Evolutionary conservation across 2,797 vertebrate species (phyloP).

Genomic region (Oryzias dopingdopingensis): DNA sequence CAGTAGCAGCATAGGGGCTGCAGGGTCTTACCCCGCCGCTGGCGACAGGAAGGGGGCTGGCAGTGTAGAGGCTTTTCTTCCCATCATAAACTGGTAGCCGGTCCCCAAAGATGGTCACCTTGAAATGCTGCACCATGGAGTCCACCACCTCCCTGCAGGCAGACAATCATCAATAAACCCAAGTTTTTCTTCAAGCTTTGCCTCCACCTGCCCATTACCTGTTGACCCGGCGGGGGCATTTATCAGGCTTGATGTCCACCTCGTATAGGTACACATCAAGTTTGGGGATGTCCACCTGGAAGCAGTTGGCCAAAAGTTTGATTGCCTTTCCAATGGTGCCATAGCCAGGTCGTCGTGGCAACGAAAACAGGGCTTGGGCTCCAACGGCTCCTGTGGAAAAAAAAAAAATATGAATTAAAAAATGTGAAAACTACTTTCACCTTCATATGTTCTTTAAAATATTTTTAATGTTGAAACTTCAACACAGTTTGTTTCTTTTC

Average conservation of each 20-base stretch:
- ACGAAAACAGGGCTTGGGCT: constrained; percentile 89
- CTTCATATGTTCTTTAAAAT: too few relatives aligned
- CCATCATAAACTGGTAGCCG: constrained; percentile 96
- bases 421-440: too few relatives aligned
- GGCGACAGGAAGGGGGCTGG: constrained; percentile 92
- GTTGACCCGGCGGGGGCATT: constrained; percentile 97
- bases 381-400: constrained; percentile 83
- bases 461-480: too few relatives aligned
- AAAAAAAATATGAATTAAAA: neutral
- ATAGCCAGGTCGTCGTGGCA: constrained; percentile 96
- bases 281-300: constrained; percentile 99
- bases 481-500: too few relatives aligned
- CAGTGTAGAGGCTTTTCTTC: constrained; percentile 96
- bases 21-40: constrained; percentile 82
- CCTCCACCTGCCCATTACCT: constrained; percentile 72
- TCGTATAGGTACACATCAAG: constrained; percentile 98
- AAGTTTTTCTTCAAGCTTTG: too few relatives aligned
- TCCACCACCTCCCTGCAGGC: constrained; percentile 92
- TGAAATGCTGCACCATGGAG: constrained; percentile 98
- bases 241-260: constrained; percentile 97
- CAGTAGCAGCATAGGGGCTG: neutral
- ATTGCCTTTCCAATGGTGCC: constrained; percentile 97
- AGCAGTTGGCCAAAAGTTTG: constrained; percentile 98
- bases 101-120: constrained; percentile 98
- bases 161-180: neutral